Conservation (phyloP, 2,797 vertebrate genomes). For the Spondyliosoma cantharus region DNA sequence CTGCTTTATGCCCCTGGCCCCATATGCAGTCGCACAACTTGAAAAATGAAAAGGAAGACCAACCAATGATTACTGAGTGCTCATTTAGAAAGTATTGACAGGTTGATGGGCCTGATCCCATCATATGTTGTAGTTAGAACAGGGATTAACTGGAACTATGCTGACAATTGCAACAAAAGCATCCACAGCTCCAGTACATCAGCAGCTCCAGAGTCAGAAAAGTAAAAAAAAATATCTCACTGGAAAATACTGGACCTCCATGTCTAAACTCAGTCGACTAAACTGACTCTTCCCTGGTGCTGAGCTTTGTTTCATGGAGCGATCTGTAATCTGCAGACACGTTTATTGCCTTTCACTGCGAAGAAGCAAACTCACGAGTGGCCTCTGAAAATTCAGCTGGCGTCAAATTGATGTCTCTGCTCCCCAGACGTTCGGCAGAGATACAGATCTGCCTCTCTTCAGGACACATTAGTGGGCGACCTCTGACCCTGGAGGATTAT, state of each 20-base stretch:
- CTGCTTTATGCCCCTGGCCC: too few species aligned
- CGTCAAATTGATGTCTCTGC: constrained; percentile 11
- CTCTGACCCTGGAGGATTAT: constrained; percentile 56
- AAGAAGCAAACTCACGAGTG: not conserved
- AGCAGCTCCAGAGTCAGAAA: not conserved
- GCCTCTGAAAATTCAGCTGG: constrained; percentile 31
- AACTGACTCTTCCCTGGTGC: not conserved
- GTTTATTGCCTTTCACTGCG: constrained; percentile 32
- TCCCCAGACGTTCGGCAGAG: constrained; percentile 20
- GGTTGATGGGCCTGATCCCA: too few species aligned
- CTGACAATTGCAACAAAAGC: not conserved
- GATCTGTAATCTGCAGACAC: constrained; percentile 25
- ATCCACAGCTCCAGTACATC: not conserved
- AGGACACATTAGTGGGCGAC: constrained; percentile 48
- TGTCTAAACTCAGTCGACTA: not conserved
- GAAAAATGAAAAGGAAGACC: too few species aligned
- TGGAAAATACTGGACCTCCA: not conserved
- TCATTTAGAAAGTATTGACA: too few species aligned
- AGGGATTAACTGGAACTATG: constrained; percentile 31
- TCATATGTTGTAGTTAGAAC: not conserved
- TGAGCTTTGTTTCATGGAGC: constrained; percentile 8
- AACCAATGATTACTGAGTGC: too few species aligned
- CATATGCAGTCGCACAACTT: too few species aligned
- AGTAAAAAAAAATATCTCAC: not conserved
- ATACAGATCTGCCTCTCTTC: constrained; percentile 23